phyloP scores from a whole-genome alignment of 1,140 invertebrate genomes.

The Agrypnia vestita region DNA sequence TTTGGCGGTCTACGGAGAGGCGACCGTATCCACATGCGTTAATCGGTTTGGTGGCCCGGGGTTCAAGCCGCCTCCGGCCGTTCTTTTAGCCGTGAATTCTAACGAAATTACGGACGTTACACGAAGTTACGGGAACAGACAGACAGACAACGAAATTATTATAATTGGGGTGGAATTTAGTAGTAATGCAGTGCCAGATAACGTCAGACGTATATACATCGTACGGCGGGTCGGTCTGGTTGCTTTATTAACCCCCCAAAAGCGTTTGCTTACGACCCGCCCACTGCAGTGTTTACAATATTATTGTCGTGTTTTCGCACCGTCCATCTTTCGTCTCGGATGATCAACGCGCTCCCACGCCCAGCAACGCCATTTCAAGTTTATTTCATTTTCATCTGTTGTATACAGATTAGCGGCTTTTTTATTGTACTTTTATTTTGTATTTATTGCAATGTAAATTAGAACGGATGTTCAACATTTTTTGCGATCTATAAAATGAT shows the following conservation, averaged over 20 bases:
- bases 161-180: no score
- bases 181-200: no score
- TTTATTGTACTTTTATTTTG: background rate
- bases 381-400: background rate
- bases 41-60: no score
- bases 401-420: background rate
- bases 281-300: background rate
- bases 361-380: background rate
- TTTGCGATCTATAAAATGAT: background rate
- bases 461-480: background rate
- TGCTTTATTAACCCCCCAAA: conserved; percentile 1
- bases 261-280: conserved; percentile 2
- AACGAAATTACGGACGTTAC: no score
- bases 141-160: no score
- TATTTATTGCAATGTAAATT: background rate
- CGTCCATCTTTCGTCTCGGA: background rate
- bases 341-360: conserved; percentile 7
- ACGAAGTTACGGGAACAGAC: no score
- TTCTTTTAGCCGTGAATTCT: no score
- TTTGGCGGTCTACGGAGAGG: no score
- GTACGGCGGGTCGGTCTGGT: background rate
- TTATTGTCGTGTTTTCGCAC: background rate
- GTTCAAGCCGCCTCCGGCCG: no score
- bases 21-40: no score
- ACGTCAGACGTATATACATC: no score